Conservation (phyloP, 2,113 vertebrate genomes). For the Danio rerio region DNA sequence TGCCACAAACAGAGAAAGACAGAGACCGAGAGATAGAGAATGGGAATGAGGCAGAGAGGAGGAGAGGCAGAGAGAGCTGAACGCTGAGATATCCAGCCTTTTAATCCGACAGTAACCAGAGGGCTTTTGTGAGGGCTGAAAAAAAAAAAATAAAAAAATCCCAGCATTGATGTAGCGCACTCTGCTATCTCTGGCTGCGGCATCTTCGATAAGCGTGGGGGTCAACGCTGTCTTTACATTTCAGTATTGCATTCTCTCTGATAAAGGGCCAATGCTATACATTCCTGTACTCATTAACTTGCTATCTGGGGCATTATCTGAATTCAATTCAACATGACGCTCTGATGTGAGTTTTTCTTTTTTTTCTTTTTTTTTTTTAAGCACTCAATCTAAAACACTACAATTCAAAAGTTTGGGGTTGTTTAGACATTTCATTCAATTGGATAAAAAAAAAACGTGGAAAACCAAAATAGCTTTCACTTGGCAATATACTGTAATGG, state of each 20-base stretch:
- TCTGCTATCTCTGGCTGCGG: slow-evolving; percentile 44
- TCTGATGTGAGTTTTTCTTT: neutral
- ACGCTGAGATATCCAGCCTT: slow-evolving; percentile 53
- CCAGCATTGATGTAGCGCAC: slow-evolving; percentile 45
- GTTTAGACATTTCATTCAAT: neutral
- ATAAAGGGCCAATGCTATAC: neutral
- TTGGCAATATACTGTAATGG: too few relatives aligned
- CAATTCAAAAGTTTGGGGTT: neutral
- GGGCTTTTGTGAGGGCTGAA: slow-evolving; percentile 54
- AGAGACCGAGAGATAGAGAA: slow-evolving; percentile 31
- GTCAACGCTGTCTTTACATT: slow-evolving; percentile 26
- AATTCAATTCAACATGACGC: neutral
- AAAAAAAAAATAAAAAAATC: slow-evolving; percentile 23
- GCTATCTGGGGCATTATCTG: neutral
- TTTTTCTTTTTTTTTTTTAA: neutral
- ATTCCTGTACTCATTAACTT: slow-evolving; percentile 18
- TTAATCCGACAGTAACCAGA: slow-evolving; percentile 56
- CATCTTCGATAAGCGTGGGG: slow-evolving; percentile 37
- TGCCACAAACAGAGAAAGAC: slow-evolving; percentile 33
- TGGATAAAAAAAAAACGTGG: neutral
- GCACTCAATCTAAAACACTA: neutral
- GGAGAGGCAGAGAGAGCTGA: slow-evolving; percentile 27
- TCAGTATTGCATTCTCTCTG: slow-evolving; percentile 3
- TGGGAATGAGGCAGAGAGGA: slow-evolving; percentile 19
- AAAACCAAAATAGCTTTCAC: too few relatives aligned